These are phyloP conservation scores for Actenoides lindsayi DNA, from an alignment of 2,113 vertebrate species.

Conservation along the genomic window DNA sequence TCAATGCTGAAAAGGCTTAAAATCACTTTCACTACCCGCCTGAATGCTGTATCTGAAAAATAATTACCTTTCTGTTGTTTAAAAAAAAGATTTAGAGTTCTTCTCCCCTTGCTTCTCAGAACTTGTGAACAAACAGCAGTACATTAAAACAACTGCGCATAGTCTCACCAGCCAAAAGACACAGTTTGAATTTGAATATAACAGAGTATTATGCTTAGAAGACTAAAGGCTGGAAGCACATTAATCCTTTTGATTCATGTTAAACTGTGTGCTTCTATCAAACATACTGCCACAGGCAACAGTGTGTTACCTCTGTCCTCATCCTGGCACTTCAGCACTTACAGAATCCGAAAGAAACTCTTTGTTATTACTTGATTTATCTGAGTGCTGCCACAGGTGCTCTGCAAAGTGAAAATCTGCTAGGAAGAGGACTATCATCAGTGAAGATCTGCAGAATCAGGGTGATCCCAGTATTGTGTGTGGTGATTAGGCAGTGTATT, in stretches of 20 bases:
- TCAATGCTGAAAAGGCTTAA: not conserved
- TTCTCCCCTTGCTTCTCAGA: not conserved
- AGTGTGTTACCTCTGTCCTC: not conserved
- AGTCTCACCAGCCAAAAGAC: not conserved
- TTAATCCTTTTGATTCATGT: not conserved
- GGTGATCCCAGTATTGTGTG: not conserved
- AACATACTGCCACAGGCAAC: not conserved
- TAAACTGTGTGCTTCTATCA: not conserved
- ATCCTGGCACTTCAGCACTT: not conserved
- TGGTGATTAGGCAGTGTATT: conserved; percentile 82
- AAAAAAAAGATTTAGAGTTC: not conserved
- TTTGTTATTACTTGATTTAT: not conserved
- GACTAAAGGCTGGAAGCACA: not conserved
- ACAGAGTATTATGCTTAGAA: not conserved
- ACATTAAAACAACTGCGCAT: not conserved
- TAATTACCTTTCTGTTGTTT: not conserved
- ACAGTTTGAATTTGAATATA: not conserved
- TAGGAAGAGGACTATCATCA: not conserved
- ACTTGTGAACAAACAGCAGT: not conserved
- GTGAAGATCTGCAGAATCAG: not conserved
- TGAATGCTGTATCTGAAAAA: not conserved
- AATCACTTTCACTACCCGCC: not conserved
- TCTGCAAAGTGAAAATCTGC: not conserved
- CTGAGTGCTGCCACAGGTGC: not conserved
- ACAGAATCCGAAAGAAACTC: not conserved